A percentile compares a stretch with the other conserved stretches of the same genome.
Conservation (phyloP, 2,888 invertebrate genomes). For the Physocephala rufipes region DNA sequence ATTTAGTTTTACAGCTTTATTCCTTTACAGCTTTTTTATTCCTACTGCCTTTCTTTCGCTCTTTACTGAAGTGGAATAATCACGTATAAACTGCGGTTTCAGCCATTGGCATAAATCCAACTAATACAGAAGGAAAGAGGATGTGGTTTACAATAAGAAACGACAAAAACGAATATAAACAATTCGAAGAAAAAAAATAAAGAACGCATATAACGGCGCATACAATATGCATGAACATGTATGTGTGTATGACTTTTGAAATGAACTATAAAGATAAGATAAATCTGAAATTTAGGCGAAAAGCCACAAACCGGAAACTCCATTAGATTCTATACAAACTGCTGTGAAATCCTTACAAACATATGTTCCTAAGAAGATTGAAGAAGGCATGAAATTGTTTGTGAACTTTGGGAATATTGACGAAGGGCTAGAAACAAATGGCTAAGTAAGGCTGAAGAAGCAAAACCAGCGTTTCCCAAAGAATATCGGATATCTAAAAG, state of each 20-base stretch:
- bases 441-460: background rate
- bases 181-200: background rate
- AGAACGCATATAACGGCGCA: background rate
- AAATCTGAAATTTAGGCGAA: background rate
- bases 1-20: too few species aligned
- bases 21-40: too few species aligned
- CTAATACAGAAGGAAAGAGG: background rate
- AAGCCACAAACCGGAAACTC: conserved; percentile 31
- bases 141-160: background rate
- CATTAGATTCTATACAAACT: conserved; percentile 31
- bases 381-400: conserved; percentile 57
- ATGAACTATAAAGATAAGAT: too few species aligned
- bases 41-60: too few species aligned
- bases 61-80: too few species aligned
- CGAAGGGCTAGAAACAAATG: background rate
- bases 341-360: background rate
- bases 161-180: background rate
- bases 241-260: background rate
- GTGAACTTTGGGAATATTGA: conserved; percentile 44
- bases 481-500: too few species aligned
- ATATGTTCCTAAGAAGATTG: conserved; percentile 49
- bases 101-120: background rate
- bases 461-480: conserved; percentile 1
- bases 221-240: background rate
- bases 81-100: background rate